Conservation (phyloP, 2,888 invertebrate species). For the Drosophila barbarae region DNA sequence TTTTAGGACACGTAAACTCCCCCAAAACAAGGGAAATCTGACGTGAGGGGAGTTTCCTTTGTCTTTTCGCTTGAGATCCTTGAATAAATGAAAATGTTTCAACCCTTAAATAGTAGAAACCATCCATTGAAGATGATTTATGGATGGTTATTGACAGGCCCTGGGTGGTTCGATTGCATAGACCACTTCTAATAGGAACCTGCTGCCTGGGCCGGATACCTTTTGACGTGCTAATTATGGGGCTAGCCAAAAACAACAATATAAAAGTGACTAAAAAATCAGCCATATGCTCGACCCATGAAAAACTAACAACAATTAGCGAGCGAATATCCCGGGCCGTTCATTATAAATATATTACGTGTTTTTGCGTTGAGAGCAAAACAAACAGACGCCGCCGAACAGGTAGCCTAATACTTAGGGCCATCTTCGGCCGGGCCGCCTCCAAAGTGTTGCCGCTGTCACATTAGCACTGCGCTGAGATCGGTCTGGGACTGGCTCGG, state of each 20-base stretch:
- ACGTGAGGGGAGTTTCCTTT: background rate
- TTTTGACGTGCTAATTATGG: constrained; percentile 48
- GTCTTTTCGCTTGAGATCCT: constrained; percentile 7
- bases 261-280: constrained; percentile 4
- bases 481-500: constrained; percentile 7
- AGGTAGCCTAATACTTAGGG: constrained; percentile 51
- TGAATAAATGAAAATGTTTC: constrained; percentile 5
- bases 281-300: constrained; percentile 52
- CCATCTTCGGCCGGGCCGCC: constrained; percentile 16
- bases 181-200: constrained; percentile 31
- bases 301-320: constrained; percentile 66
- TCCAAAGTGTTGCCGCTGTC: constrained; percentile 71
- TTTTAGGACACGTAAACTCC: constrained; percentile 3
- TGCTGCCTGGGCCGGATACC: constrained; percentile 50
- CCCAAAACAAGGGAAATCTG: constrained; percentile 3
- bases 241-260: constrained; percentile 12
- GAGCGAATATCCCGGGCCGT: constrained; percentile 49
- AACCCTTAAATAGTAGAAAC: constrained; percentile 22
- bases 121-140: constrained; percentile 50
- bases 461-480: constrained; percentile 57
- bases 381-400: constrained; percentile 65
- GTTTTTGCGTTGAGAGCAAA: constrained; percentile 61
- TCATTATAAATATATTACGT: constrained; percentile 71
- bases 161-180: constrained; percentile 16
- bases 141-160: constrained; percentile 33